Conservation (phyloP, 1,140 invertebrate species). For the Colletes gigas region DNA sequence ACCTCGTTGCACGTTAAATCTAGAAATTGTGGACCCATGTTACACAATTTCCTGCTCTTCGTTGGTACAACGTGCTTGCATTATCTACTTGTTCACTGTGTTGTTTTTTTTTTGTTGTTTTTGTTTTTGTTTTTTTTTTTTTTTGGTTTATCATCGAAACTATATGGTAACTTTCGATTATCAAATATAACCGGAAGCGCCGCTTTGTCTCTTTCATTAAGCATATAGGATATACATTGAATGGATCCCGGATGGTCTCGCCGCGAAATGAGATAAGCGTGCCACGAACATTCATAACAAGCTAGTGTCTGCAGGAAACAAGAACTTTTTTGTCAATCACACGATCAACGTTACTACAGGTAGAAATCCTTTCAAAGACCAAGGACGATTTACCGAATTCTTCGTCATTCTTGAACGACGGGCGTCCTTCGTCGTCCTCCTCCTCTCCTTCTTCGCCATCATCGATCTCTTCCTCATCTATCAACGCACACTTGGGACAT, state of each 20-base stretch:
- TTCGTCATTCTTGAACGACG: slow-evolving; percentile 65
- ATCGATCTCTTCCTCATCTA: slow-evolving; percentile 56
- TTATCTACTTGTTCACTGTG: slow-evolving; percentile 41
- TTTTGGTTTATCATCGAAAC: slow-evolving; percentile 23
- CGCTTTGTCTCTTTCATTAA: slow-evolving; percentile 8
- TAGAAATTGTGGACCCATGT: slow-evolving; percentile 69
- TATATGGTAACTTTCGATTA: slow-evolving; percentile 31
- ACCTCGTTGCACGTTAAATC: slow-evolving; percentile 71
- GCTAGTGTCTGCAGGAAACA: slow-evolving; percentile 64
- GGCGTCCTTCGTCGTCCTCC: slow-evolving; percentile 38
- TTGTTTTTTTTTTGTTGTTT: neutral
- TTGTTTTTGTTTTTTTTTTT: neutral
- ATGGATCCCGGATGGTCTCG: slow-evolving; percentile 44
- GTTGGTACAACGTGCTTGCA: slow-evolving; percentile 55
- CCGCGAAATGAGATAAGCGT: slow-evolving; percentile 59
- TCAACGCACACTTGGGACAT: slow-evolving; percentile 73
- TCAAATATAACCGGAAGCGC: slow-evolving; percentile 29
- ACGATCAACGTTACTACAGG: slow-evolving; percentile 59
- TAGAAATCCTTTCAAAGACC: slow-evolving; percentile 45
- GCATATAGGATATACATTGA: slow-evolving; percentile 32
- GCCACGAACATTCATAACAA: slow-evolving; percentile 49
- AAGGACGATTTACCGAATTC: slow-evolving; percentile 72
- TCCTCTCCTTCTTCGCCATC: slow-evolving; percentile 51
- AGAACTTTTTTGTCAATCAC: slow-evolving; percentile 75
- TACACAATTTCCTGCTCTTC: slow-evolving; percentile 60